phyloP scores from a whole-genome alignment of 2,888 invertebrate genomes.

The Eupithecia vulgata region DNA sequence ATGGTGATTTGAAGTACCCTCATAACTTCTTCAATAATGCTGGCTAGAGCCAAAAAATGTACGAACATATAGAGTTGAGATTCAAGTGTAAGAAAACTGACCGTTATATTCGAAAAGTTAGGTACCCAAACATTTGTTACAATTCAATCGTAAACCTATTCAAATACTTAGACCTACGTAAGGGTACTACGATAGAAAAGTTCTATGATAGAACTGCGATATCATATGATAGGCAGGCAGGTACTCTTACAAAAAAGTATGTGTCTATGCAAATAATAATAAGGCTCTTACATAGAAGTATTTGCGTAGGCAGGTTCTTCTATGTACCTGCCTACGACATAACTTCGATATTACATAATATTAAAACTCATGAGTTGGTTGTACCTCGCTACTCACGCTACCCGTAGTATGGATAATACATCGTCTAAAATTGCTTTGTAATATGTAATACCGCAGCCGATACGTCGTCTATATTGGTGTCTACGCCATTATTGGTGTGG shows the following conservation, averaged over 20 bases:
- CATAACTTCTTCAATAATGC: not conserved
- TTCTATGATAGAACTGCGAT: too few species aligned
- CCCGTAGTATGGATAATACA: not conserved
- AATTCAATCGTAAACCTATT: not conserved
- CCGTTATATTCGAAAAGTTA: not conserved
- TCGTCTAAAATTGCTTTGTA: not conserved
- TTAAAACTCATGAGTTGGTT: not conserved
- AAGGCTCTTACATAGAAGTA: too few species aligned
- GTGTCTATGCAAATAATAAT: too few species aligned
- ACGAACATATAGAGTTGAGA: not conserved
- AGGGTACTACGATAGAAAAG: not conserved
- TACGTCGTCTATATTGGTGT: too few species aligned
- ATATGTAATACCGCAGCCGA: not conserved
- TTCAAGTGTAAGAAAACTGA: not conserved
- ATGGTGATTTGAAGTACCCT: not conserved
- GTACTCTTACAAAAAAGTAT: too few species aligned
- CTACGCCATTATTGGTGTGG: not conserved
- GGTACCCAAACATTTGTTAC: not conserved
- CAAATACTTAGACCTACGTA: not conserved
- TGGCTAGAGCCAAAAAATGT: not conserved
- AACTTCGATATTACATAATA: not conserved
- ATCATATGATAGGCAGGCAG: too few species aligned
- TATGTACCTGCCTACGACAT: not conserved
- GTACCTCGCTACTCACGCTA: not conserved
- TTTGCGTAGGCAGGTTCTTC: too few species aligned